Conservation (phyloP, 2,888 invertebrate species). For the Apoderus coryli region DNA sequence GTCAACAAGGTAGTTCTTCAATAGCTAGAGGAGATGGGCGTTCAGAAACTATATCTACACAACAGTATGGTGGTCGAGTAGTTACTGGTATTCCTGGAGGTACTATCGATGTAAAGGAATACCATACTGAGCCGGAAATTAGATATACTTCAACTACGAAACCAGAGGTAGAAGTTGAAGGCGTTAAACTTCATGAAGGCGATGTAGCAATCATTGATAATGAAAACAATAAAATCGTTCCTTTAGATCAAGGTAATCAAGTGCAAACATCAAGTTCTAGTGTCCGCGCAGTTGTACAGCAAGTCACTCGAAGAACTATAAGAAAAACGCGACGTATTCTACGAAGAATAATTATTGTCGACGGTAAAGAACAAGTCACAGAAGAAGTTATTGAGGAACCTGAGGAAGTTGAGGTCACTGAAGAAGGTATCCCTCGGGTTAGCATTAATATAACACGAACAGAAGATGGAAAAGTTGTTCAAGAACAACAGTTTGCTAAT, state of each 20-base stretch:
- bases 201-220: conserved; percentile 31
- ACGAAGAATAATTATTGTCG: conserved; percentile 58
- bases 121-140: conserved; percentile 46
- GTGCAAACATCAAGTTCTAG: conserved; percentile 50
- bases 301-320: conserved; percentile 65
- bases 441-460: conserved; percentile 50
- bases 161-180: conserved; percentile 30
- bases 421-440: conserved; percentile 56
- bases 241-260: conserved; percentile 26
- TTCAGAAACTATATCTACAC: conserved; percentile 45
- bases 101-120: conserved; percentile 49
- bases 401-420: conserved; percentile 56
- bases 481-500: conserved; percentile 29
- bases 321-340: conserved; percentile 62
- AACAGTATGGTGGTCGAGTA: conserved; percentile 49
- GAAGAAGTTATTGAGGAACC: conserved; percentile 79
- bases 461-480: conserved; percentile 36
- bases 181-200: conserved; percentile 31
- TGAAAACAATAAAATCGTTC: conserved; percentile 24
- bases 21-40: conserved; percentile 44
- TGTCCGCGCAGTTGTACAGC: conserved; percentile 67
- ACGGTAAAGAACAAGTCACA: conserved; percentile 70
- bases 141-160: conserved; percentile 41
- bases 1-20: conserved; percentile 46
- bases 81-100: conserved; percentile 47